phyloP scores from a whole-genome alignment of 2,113 vertebrate species.

The Microtus ochrogaster region DNA sequence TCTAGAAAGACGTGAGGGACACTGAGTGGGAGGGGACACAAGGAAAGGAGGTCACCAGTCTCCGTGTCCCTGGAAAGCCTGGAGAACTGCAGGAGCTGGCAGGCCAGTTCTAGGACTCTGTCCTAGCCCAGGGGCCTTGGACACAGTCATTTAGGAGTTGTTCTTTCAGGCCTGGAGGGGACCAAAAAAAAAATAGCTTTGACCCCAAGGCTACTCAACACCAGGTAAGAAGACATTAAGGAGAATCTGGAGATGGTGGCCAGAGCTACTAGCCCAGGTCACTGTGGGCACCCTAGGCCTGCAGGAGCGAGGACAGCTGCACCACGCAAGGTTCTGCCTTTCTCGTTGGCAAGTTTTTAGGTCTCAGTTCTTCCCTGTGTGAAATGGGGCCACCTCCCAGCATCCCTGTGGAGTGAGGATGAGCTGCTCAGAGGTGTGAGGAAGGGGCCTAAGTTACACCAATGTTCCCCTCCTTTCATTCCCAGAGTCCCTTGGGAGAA shows the following conservation, averaged over 20 bases:
- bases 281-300: not conserved
- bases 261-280: not conserved
- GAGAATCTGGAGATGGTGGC: not conserved
- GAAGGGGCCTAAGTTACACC: not conserved
- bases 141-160: not conserved
- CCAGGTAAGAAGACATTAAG: not conserved
- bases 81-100: fast-evolving
- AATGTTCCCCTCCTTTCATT: not conserved
- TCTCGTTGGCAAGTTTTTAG: not conserved
- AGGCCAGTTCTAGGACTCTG: not conserved
- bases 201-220: not conserved
- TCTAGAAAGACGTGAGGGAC: not conserved
- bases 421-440: fast-evolving
- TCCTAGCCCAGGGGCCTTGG: too few species aligned
- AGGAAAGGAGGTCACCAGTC: not conserved
- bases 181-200: fast-evolving
- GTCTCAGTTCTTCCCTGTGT: not conserved
- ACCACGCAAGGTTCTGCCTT: not conserved
- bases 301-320: not conserved
- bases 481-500: not conserved
- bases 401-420: not conserved
- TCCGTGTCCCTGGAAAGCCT: not conserved
- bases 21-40: not conserved
- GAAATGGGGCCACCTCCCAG: not conserved
- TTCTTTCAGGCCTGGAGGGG: not conserved